Conservation (phyloP, 2,888 invertebrate genomes). For the Limnephilus rhombicus region DNA sequence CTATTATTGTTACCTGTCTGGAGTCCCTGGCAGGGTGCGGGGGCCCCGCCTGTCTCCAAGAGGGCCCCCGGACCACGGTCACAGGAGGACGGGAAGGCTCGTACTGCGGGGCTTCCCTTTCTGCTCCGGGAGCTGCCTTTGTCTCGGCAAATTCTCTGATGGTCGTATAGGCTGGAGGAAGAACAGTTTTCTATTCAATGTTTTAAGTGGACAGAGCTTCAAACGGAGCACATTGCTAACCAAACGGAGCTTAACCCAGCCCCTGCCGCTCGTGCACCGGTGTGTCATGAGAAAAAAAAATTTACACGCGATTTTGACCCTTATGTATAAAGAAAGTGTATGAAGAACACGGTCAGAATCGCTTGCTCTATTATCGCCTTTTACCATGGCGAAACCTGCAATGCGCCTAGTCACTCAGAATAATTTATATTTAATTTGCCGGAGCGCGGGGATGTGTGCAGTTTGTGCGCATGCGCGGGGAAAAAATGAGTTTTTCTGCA, state of each 20-base stretch:
- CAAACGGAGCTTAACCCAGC: neutral
- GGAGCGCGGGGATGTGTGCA: too few relatives aligned
- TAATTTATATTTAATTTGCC: too few relatives aligned
- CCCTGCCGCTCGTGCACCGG: too few relatives aligned
- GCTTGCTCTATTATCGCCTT: too few relatives aligned
- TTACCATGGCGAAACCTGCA: too few relatives aligned
- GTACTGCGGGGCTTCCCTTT: neutral
- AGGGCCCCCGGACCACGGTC: neutral
- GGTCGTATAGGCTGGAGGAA: constrained; percentile 42
- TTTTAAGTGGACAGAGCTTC: neutral
- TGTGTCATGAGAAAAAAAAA: too few relatives aligned
- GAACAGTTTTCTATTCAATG: neutral
- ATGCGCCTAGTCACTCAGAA: too few relatives aligned
- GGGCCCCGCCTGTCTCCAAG: constrained; percentile 63
- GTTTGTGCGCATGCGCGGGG: too few relatives aligned
- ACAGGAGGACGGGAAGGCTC: constrained; percentile 22
- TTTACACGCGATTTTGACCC: too few relatives aligned
- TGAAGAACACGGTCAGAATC: too few relatives aligned
- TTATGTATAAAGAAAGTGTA: too few relatives aligned
- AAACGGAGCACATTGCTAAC: neutral
- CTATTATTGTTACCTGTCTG: constrained; percentile 53
- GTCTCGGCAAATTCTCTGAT: constrained; percentile 50
- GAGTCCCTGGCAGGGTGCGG: constrained; percentile 53
- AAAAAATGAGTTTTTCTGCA: too few relatives aligned
- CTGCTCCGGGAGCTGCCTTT: constrained; percentile 26